A percentile compares a stretch with the other conserved stretches of the same genome.
These are phyloP conservation scores for Elgonia sp. DNA, from an alignment of 2,888 invertebrate species.

Conservation along the genomic window DNA sequence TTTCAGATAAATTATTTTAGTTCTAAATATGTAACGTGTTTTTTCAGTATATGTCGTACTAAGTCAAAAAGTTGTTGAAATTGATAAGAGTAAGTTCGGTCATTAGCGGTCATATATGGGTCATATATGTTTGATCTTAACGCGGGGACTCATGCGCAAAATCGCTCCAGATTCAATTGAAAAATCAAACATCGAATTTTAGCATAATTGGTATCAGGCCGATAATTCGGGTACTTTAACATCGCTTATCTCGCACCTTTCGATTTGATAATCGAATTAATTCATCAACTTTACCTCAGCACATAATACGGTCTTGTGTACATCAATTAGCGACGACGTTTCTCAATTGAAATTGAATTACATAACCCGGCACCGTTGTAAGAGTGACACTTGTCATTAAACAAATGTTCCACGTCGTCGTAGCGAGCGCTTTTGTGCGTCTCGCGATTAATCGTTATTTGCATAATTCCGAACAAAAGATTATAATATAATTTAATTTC, in stretches of 20 bases:
- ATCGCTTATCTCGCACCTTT: conserved; percentile 63
- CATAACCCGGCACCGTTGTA: conserved; percentile 63
- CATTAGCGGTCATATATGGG: not conserved
- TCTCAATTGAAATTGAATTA: conserved; percentile 73
- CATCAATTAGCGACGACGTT: conserved; percentile 70
- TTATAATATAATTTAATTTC: conserved; percentile 46
- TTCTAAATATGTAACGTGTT: no score
- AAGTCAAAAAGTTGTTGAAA: no score
- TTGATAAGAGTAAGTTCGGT: no score
- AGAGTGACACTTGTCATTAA: conserved; percentile 70
- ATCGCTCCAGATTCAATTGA: conserved; percentile 13
- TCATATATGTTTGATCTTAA: not conserved
- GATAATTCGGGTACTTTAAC: conserved; percentile 41
- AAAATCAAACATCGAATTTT: conserved; percentile 28
- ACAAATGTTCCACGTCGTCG: conserved; percentile 65
- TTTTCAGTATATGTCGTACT: no score
- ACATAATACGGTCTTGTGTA: conserved; percentile 67
- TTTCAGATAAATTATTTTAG: no score
- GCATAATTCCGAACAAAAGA: conserved; percentile 65
- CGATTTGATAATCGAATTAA: conserved; percentile 69
- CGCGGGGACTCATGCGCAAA: not conserved
- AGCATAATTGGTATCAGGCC: conserved; percentile 37
- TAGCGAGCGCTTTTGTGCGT: conserved; percentile 53
- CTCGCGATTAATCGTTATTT: conserved; percentile 64
- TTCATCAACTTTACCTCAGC: conserved; percentile 68